Percentiles rank a stretch among this genome's conserved stretches.
phyloP scores from a whole-genome alignment of 2,797 vertebrate genomes.

The Sciurus carolinensis region DNA sequence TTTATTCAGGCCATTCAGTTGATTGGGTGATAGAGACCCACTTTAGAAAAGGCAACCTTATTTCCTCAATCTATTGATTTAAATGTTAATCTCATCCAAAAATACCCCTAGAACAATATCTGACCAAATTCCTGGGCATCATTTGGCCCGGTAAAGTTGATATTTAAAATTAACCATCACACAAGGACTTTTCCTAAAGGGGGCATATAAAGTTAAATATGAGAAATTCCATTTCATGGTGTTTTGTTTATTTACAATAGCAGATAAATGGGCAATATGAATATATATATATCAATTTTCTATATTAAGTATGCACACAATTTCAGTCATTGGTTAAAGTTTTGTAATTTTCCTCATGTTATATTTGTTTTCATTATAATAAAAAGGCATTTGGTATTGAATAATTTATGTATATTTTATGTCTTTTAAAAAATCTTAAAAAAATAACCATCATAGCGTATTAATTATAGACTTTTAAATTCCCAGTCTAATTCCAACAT shows the following conservation, averaged over 20 bases:
- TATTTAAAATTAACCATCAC: background rate
- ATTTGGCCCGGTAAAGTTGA: background rate
- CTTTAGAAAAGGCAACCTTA: background rate
- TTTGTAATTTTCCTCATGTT: background rate
- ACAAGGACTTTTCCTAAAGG: background rate
- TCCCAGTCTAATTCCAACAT: background rate
- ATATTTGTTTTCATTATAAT: background rate
- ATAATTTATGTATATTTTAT: background rate
- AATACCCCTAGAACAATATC: background rate
- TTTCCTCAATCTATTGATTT: background rate
- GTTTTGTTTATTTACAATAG: background rate
- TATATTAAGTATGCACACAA: background rate
- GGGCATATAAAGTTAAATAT: no score
- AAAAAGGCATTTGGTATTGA: background rate
- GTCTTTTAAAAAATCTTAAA: background rate
- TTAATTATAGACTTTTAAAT: background rate
- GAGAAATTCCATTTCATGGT: background rate
- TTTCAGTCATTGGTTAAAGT: background rate
- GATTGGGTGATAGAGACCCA: background rate
- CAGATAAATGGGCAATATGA: background rate
- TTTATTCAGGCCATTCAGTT: no score
- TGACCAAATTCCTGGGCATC: background rate
- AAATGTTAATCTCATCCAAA: background rate
- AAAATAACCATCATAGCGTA: no score
- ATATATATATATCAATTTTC: no score